phyloP scores from a whole-genome alignment of 1,140 invertebrate species.

The Lordiphosa mommai region DNA sequence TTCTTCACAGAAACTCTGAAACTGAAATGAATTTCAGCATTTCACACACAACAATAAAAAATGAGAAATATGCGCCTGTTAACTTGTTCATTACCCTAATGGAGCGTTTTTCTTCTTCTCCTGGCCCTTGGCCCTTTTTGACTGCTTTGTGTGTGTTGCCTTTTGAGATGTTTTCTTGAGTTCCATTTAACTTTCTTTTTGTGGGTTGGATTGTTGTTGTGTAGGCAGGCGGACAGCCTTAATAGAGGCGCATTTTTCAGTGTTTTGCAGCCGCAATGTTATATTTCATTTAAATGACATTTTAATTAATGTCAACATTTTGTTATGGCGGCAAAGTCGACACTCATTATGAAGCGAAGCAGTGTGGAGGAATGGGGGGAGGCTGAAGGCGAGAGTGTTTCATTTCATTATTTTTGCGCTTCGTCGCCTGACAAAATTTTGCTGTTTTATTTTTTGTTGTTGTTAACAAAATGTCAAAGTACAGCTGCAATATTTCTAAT shows the following conservation, averaged over 20 bases:
- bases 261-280: slow-evolving; percentile 33
- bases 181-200: slow-evolving; percentile 4
- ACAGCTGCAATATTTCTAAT: too few species aligned
- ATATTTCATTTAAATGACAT: slow-evolving; percentile 78
- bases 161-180: slow-evolving; percentile 2
- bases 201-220: slow-evolving; percentile 10
- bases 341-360: slow-evolving; percentile 28
- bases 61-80: slow-evolving; percentile 75
- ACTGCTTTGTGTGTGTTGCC: slow-evolving; percentile 4
- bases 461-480: too few species aligned
- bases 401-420: too few species aligned
- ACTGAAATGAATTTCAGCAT: slow-evolving; percentile 42
- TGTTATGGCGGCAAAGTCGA: slow-evolving; percentile 39
- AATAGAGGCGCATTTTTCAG: slow-evolving; percentile 50
- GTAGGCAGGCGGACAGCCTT: slow-evolving; percentile 14
- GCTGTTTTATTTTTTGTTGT: too few species aligned
- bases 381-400: too few species aligned
- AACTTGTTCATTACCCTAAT: slow-evolving; percentile 78
- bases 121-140: slow-evolving; percentile 2
- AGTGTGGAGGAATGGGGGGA: too few species aligned
- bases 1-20: slow-evolving; percentile 7
- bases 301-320: slow-evolving; percentile 78
- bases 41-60: slow-evolving; percentile 45
- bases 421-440: too few species aligned
- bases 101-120: slow-evolving; percentile 54